Evolutionary conservation across 2,888 invertebrate genomes (phyloP), one percentile per base, ranked within the genome.

Genomic region (Pristionchus mayeri): DNA sequence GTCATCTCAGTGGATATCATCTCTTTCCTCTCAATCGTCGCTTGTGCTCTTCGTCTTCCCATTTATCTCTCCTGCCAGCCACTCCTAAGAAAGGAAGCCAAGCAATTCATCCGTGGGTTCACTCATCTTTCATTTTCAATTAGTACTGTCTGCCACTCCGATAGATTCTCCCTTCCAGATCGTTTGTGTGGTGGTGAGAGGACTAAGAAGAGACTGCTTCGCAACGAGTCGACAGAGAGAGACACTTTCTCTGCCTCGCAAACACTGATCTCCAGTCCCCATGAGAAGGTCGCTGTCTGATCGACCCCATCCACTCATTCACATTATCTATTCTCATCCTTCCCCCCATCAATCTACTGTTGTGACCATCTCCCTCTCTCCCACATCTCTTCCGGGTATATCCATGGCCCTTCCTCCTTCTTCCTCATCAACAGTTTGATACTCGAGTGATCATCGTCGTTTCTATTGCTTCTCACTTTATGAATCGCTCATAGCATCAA

Each of bases 1-100:
- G 88, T 88, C 18, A 76, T 89, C 18, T 89, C 89, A 2, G 89
- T 89, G 3, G 89, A 89, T 71, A 85, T 85, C 57, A 87, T 89
- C 52, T 89, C 89, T 0, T 81, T 89, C 48, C 81, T 88, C 27
- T 87, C 89, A 30, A 89, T 89, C 78, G 84, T 90, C 50, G 87
- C 89, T 24, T 90, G 88, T 18, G 88, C 86, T 44, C 86, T 88
- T n/a, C 86, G 90, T 60, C 86, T 90, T 21, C 90, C 90, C 57
- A 89, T 90, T 86, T 89, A 89, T 81, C 87, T 86, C 34, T 86
- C 86, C 52, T 88, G 87, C 83, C 90, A 90, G 57, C 90, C 90
- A 34, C 76, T 88, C 9, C 63, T 90, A 3, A 71, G 90, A 48
- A 86, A 85, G 27, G 90, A 90, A 60, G 88, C 89, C 87, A 71